Percentiles rank a stretch among this genome's conserved stretches.
Conservation (phyloP, 2,113 vertebrate genomes). For the Lasiurus borealis region DNA sequence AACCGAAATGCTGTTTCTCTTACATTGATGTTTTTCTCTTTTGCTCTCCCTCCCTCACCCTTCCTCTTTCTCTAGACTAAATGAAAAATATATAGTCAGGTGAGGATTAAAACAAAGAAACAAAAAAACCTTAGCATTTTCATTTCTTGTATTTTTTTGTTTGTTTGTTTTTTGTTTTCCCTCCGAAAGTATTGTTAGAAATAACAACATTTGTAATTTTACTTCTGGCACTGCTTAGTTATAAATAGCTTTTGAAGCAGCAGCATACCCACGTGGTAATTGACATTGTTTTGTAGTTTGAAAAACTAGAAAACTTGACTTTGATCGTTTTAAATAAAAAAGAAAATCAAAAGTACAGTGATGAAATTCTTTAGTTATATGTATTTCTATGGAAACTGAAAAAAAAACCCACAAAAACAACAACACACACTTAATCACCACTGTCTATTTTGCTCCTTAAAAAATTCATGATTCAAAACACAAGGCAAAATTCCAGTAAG, state of each 20-base stretch:
- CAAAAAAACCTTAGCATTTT: background rate
- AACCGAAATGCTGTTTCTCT: background rate
- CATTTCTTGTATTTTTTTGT: background rate
- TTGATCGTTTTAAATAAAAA: background rate
- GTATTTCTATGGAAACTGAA: background rate
- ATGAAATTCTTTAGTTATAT: background rate
- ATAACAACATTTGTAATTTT: background rate
- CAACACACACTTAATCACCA: background rate
- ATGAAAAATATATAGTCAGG: background rate
- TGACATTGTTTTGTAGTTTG: slow-evolving; percentile 44
- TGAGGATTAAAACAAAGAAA: background rate
- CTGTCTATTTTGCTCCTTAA: background rate
- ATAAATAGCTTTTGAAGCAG: background rate
- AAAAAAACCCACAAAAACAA: background rate
- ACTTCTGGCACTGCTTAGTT: background rate
- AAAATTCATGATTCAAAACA: background rate
- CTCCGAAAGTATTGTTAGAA: background rate
- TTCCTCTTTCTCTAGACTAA: background rate
- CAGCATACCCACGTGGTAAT: background rate
- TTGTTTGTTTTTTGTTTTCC: background rate
- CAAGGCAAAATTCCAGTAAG: background rate
- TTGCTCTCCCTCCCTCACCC: too few species aligned
- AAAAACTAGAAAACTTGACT: slow-evolving; percentile 1
- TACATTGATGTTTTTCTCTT: too few species aligned
- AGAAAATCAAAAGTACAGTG: background rate